Conservation (phyloP, 2,888 invertebrate genomes). For the Phanerotoma sp. region DNA sequence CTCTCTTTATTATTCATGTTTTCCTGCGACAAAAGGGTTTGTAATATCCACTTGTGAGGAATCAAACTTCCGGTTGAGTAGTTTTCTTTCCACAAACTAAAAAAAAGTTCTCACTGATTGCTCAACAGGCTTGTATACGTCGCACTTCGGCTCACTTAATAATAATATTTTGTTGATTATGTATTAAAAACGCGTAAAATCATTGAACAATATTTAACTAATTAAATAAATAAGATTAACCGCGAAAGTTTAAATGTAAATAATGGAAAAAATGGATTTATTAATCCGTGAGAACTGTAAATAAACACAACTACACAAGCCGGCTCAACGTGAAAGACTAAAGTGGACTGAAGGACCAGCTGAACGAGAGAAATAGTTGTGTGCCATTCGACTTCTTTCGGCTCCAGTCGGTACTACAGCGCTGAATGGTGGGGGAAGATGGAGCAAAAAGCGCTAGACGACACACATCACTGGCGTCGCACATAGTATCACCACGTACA, state of each 20-base stretch:
- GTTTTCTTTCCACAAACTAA: slow-evolving; percentile 9
- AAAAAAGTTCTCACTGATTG: slow-evolving; percentile 13
- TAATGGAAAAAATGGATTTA: background rate
- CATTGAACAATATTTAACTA: no score
- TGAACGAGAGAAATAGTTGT: slow-evolving; percentile 15
- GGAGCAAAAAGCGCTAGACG: slow-evolving; percentile 9
- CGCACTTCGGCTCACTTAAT: background rate
- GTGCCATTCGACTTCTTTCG: slow-evolving; percentile 24
- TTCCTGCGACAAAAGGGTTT: background rate
- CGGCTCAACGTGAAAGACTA: slow-evolving; percentile 34
- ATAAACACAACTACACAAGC: slow-evolving; percentile 28
- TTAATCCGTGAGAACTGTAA: background rate
- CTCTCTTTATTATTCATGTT: slow-evolving; percentile 18
- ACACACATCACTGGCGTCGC: background rate
- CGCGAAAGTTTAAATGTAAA: slow-evolving; percentile 1
- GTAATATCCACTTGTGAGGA: slow-evolving; percentile 20
- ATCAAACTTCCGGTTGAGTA: slow-evolving; percentile 13
- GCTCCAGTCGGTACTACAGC: slow-evolving; percentile 19
- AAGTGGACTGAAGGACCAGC: slow-evolving; percentile 29
- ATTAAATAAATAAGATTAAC: no score
- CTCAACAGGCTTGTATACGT: background rate
- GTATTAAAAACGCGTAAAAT: no score
- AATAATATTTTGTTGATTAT: background rate
- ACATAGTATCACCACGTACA: background rate
- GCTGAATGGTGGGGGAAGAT: slow-evolving; percentile 19